Evolutionary conservation across 2,888 invertebrate genomes (phyloP).

Genomic region (Scaptomyza flava): DNA sequence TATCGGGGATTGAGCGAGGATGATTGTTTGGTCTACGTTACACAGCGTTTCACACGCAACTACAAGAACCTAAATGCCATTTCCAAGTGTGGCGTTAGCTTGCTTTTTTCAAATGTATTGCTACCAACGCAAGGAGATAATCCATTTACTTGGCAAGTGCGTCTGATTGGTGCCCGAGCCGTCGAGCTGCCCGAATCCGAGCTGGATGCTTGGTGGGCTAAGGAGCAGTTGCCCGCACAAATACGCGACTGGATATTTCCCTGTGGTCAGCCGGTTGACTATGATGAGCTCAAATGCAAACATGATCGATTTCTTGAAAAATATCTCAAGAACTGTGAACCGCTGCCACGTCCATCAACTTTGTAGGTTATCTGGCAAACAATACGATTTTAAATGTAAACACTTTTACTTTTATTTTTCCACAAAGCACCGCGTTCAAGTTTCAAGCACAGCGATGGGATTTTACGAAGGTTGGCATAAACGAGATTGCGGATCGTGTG

Average conservation of each 20-base stretch:
- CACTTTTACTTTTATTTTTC: neutral
- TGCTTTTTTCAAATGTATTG: slow-evolving; percentile 57
- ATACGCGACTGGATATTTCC: slow-evolving; percentile 79
- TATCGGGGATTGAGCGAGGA: slow-evolving; percentile 76
- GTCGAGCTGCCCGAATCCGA: slow-evolving; percentile 63
- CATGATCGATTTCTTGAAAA: slow-evolving; percentile 67
- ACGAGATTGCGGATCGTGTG: slow-evolving; percentile 81
- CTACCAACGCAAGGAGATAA: slow-evolving; percentile 7
- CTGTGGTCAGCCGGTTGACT: slow-evolving; percentile 76
- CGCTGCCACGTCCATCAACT: slow-evolving; percentile 65
- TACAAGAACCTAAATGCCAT: slow-evolving; percentile 74
- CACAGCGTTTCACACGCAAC: slow-evolving; percentile 80
- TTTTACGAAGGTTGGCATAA: slow-evolving; percentile 74
- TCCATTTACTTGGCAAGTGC: slow-evolving; percentile 73
- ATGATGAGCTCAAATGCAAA: slow-evolving; percentile 54
- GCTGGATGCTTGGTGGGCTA: slow-evolving; percentile 70
- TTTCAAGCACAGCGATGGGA: slow-evolving; percentile 80
- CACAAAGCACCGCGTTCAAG: slow-evolving; percentile 79
- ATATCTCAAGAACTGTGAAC: slow-evolving; percentile 38
- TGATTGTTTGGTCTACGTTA: slow-evolving; percentile 73
- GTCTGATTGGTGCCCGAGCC: slow-evolving; percentile 78
- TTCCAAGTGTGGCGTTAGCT: slow-evolving; percentile 69
- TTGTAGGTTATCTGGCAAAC: slow-evolving; percentile 67
- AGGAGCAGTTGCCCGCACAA: slow-evolving; percentile 72
- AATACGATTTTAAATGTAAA: too few species aligned